Evolutionary conservation across 1,140 invertebrate genomes (phyloP).

Genomic region (Habropoda laboriosa): DNA sequence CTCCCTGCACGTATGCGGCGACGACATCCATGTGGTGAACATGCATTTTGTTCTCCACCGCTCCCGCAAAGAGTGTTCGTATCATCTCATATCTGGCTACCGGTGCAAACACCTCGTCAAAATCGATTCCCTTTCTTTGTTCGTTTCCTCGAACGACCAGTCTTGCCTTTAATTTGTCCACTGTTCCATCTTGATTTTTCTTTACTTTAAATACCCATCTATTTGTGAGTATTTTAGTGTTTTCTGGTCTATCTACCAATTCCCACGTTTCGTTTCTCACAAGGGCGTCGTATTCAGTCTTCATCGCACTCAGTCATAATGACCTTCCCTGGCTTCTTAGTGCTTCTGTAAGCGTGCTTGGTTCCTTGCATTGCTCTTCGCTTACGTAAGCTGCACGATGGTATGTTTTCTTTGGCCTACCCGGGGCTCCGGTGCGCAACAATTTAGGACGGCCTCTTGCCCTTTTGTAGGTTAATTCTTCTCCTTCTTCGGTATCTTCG

Average conservation of each 20-base stretch:
- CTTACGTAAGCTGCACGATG: neutral
- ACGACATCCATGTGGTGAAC: neutral
- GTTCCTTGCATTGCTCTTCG: neutral
- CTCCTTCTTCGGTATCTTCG: neutral
- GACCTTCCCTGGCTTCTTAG: neutral
- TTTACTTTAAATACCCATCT: neutral
- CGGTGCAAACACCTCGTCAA: neutral
- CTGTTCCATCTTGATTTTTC: neutral
- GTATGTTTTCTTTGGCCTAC: slow-evolving; percentile 24
- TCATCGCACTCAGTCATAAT: neutral
- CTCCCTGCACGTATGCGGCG: neutral
- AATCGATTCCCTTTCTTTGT: neutral
- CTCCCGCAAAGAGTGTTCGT: too few species aligned
- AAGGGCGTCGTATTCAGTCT: neutral
- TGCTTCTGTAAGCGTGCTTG: neutral
- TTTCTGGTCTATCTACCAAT: neutral
- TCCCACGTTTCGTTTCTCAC: neutral
- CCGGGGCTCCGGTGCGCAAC: neutral
- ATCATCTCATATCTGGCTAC: neutral
- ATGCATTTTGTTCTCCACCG: neutral
- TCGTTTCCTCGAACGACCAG: neutral
- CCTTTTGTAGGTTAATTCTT: neutral
- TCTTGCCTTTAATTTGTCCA: slow-evolving; percentile 6
- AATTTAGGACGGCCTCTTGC: neutral
- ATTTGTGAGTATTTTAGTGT: neutral